Evolutionary conservation across 2,888 invertebrate genomes (phyloP).

Genomic region (Omphaloscelis lunosa): DNA sequence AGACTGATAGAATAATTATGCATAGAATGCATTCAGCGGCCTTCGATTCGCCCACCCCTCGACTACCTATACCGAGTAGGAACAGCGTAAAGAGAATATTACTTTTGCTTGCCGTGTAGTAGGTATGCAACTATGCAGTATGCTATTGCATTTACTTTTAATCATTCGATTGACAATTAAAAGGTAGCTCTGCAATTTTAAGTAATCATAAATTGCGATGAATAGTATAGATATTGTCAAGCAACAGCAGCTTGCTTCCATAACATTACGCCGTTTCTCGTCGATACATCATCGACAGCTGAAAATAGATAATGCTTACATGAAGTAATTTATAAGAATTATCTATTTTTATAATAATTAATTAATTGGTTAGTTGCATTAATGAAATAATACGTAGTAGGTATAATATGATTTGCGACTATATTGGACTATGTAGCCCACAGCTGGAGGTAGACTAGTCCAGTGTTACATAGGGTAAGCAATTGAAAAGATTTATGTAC

Average conservation of each 20-base stretch:
- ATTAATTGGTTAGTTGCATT: not conserved
- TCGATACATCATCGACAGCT: not conserved
- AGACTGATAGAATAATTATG: constrained; percentile 5
- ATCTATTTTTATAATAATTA: no score
- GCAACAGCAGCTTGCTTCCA: not conserved
- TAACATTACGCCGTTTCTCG: not conserved
- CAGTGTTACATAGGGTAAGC: no score
- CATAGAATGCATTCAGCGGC: constrained; percentile 33
- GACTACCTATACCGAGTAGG: not conserved
- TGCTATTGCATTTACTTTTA: not conserved
- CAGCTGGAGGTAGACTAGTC: not conserved
- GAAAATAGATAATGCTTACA: not conserved
- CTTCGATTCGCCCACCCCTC: constrained; percentile 33
- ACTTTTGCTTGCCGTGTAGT: not conserved
- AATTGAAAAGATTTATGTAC: not conserved
- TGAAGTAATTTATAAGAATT: not conserved
- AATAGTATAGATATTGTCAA: not conserved
- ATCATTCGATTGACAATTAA: not conserved
- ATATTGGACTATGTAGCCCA: not conserved
- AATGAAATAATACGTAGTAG: not conserved
- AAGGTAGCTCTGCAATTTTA: not conserved
- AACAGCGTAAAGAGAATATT: constrained; percentile 8
- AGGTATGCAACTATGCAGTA: not conserved
- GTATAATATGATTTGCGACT: not conserved
- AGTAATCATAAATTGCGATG: not conserved